Evolutionary conservation across 2,797 vertebrate genomes (phyloP).

Genomic region (Semotilus atromaculatus): DNA sequence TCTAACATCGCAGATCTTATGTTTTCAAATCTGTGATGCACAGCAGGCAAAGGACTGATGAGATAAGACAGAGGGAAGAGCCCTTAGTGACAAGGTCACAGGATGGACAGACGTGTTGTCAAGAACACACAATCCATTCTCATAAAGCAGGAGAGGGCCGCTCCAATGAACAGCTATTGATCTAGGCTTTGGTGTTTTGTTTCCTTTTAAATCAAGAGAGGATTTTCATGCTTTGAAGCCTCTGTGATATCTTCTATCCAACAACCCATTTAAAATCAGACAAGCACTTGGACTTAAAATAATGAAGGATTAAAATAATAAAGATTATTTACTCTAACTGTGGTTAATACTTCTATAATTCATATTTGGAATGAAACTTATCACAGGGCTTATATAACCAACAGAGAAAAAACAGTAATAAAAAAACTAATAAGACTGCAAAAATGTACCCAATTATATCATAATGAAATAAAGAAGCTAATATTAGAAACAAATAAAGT

Average conservation of each 20-base stretch:
- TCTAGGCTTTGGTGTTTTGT: conserved; percentile 19
- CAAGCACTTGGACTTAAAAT: conserved; percentile 6
- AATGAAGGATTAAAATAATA: conserved; percentile 1
- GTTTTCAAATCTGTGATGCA: background rate
- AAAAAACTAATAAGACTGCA: conserved; percentile 5
- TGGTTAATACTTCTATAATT: background rate
- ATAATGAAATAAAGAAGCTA: conserved; percentile 1
- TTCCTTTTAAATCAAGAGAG: conserved; percentile 33
- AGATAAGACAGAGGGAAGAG: conserved; percentile 39
- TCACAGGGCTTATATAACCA: background rate
- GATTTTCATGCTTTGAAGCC: conserved; percentile 12
- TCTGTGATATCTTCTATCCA: background rate
- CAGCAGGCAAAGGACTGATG: conserved; percentile 18
- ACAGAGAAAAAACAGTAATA: background rate
- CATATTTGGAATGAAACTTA: background rate
- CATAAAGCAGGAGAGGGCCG: conserved; percentile 32
- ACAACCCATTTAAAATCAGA: background rate
- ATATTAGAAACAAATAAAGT: conserved; percentile 8
- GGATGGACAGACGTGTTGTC: conserved; percentile 17
- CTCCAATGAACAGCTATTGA: conserved; percentile 47
- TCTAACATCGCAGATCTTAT: background rate
- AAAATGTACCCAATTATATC: conserved; percentile 1
- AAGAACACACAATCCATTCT: conserved; percentile 40
- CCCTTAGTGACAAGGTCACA: conserved; percentile 25
- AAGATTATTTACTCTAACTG: background rate